Percentiles rank a stretch among this genome's conserved stretches.
These are phyloP conservation scores for Drosophila pseudoobscura DNA, from an alignment of 1,140 invertebrate species.

Conservation along the genomic window DNA sequence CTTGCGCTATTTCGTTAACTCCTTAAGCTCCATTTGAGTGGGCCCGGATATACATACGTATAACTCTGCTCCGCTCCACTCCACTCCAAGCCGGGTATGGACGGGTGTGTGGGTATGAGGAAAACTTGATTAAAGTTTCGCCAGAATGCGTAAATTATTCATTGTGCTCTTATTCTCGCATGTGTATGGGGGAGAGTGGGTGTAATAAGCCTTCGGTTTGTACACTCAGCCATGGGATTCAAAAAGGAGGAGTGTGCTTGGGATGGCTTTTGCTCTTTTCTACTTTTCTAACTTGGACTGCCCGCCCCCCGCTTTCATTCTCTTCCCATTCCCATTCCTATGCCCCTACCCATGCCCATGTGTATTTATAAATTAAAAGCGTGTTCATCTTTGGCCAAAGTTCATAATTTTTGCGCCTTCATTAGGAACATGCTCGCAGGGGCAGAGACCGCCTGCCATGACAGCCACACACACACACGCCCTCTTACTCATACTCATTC, in stretches of 20 bases:
- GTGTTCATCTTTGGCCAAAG: slow-evolving; percentile 70
- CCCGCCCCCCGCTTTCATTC: background rate
- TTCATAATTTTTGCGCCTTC: slow-evolving; percentile 73
- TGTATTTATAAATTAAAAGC: slow-evolving; percentile 68
- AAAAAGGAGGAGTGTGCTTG: slow-evolving; percentile 3
- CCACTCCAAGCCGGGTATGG: background rate
- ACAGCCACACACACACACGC: slow-evolving; percentile 21
- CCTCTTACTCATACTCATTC: slow-evolving; percentile 12
- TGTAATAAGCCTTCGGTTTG: background rate
- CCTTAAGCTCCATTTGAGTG: too few relatives aligned
- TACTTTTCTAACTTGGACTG: slow-evolving; percentile 1
- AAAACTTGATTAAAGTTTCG: slow-evolving; percentile 40
- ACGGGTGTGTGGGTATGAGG: slow-evolving; percentile 4
- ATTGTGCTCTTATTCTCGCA: slow-evolving; percentile 17
- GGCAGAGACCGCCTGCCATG: slow-evolving; percentile 7
- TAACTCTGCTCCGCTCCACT: too few relatives aligned
- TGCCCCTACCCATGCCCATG: slow-evolving; percentile 1
- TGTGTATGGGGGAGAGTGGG: background rate
- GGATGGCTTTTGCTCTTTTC: too few relatives aligned
- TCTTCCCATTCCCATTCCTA: too few relatives aligned
- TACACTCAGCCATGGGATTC: slow-evolving; percentile 5
- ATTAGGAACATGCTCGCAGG: slow-evolving; percentile 44
- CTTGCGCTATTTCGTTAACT: too few relatives aligned
- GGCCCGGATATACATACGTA: too few relatives aligned
- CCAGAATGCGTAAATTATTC: slow-evolving; percentile 47